phyloP scores from a whole-genome alignment of 2,888 invertebrate genomes.

The Cybosia mesomella region DNA sequence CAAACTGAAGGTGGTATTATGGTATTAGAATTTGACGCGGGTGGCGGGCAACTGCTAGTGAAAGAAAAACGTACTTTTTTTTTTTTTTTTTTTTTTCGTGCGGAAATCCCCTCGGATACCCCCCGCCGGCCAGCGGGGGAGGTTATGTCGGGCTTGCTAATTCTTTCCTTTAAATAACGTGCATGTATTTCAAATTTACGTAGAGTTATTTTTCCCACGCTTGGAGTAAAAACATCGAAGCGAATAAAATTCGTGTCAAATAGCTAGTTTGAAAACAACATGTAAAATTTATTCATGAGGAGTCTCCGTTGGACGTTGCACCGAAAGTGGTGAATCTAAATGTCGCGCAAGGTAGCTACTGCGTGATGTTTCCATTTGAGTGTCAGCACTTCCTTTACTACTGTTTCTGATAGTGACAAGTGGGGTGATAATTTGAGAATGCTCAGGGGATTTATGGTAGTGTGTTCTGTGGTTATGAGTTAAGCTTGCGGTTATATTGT shows the following conservation, averaged over 20 bases:
- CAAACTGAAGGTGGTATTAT: too few species aligned
- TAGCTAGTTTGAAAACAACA: conserved; percentile 54
- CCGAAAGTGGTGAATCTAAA: conserved; percentile 63
- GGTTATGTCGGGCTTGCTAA: too few species aligned
- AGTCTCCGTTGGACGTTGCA: conserved; percentile 53
- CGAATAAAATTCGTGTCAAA: conserved; percentile 42
- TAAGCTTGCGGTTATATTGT: neutral
- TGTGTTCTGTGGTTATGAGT: neutral
- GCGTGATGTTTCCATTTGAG: conserved; percentile 60
- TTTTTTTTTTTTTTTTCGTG: too few species aligned
- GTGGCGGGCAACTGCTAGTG: too few species aligned
- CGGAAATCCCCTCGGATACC: too few species aligned
- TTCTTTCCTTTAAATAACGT: conserved; percentile 6
- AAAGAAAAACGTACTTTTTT: too few species aligned
- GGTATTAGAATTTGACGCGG: too few species aligned
- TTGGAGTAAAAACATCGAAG: conserved; percentile 28
- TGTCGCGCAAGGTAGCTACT: conserved; percentile 52
- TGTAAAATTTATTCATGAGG: conserved; percentile 64
- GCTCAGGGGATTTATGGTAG: neutral
- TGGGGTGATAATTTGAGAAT: conserved; percentile 26
- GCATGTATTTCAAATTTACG: conserved; percentile 18
- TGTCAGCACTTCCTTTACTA: conserved; percentile 45
- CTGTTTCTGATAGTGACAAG: conserved; percentile 24
- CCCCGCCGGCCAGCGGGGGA: too few species aligned
- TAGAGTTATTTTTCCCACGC: conserved; percentile 9